Evolutionary conservation across 2,888 invertebrate genomes (phyloP).

Genomic region (Biston betularia): DNA sequence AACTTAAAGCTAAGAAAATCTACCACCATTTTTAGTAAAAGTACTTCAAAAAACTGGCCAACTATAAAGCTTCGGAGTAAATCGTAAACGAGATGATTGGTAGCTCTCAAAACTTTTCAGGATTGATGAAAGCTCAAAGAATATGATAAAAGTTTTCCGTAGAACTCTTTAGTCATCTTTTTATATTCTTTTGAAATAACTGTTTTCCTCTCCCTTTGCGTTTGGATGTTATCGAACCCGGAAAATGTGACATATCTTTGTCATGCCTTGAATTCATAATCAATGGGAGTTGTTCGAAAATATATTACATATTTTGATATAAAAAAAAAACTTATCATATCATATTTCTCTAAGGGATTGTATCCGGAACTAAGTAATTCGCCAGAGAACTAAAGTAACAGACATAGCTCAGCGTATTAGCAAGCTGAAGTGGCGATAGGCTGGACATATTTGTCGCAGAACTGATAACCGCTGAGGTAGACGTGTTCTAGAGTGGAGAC

Average conservation of each 20-base stretch:
- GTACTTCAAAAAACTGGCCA: neutral
- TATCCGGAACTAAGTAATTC: too few relatives aligned
- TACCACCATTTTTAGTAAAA: too few relatives aligned
- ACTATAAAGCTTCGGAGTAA: neutral
- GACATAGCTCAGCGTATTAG: too few relatives aligned
- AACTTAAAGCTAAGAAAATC: too few relatives aligned
- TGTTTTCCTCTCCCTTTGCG: neutral
- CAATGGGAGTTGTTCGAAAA: slow-evolving; percentile 9
- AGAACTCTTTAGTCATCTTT: slow-evolving; percentile 25
- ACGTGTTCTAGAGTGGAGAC: too few relatives aligned
- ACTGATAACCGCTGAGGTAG: too few relatives aligned
- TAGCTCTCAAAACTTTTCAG: slow-evolving; percentile 14
- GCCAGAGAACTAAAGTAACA: too few relatives aligned
- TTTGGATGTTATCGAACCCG: slow-evolving; percentile 19
- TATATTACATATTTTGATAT: too few relatives aligned
- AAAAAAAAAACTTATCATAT: too few relatives aligned
- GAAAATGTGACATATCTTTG: slow-evolving; percentile 20
- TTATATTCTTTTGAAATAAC: slow-evolving; percentile 22
- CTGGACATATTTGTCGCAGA: too few relatives aligned
- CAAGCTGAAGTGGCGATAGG: too few relatives aligned
- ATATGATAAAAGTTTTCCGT: slow-evolving; percentile 42
- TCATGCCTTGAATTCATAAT: slow-evolving; percentile 15
- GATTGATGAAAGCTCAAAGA: slow-evolving; percentile 41
- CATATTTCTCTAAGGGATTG: too few relatives aligned
- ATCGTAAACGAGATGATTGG: slow-evolving; percentile 5